These are phyloP conservation scores for Zaprionus ghesquierei DNA, from an alignment of 1,140 invertebrate species.

Conservation along the genomic window DNA sequence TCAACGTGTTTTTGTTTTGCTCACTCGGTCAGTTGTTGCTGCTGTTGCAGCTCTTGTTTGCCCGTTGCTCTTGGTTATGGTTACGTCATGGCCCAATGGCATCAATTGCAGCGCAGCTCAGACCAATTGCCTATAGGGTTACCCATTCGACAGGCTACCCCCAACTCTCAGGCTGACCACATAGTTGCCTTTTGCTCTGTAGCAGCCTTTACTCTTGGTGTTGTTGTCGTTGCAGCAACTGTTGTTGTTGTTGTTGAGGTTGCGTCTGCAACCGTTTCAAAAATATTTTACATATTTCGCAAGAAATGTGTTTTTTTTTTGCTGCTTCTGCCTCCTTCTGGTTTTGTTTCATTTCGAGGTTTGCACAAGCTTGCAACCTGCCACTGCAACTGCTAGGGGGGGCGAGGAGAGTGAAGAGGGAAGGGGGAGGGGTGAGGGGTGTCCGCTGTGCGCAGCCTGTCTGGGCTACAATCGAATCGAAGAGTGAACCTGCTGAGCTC, in stretches of 20 bases:
- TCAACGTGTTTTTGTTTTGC: slow-evolving; percentile 69
- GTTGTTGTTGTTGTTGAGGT: slow-evolving; percentile 6
- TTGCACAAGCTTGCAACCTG: not conserved
- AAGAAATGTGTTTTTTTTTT: slow-evolving; percentile 19
- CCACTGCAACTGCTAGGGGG: not conserved
- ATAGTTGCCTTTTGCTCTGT: not conserved
- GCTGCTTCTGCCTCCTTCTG: not conserved
- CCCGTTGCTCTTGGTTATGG: slow-evolving; percentile 32
- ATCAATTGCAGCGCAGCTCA: slow-evolving; percentile 27
- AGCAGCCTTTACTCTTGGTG: not conserved
- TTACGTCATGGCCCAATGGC: slow-evolving; percentile 23
- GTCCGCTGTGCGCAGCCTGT: slow-evolving; percentile 41
- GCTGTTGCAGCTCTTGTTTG: slow-evolving; percentile 15
- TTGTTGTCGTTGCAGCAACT: slow-evolving; percentile 26
- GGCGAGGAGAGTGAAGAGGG: not conserved
- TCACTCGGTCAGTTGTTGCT: slow-evolving; percentile 17
- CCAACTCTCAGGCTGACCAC: slow-evolving; percentile 9
- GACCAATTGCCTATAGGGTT: slow-evolving; percentile 54
- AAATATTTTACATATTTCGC: slow-evolving; percentile 70
- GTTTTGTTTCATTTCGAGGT: not conserved
- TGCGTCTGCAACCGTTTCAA: slow-evolving; percentile 69
- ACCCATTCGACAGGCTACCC: slow-evolving; percentile 26
- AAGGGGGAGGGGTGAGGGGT: not conserved
- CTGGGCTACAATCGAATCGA: slow-evolving; percentile 67
- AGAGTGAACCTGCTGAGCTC: slow-evolving; percentile 60